A percentile compares a stretch with the other conserved stretches of the same genome.
Evolutionary conservation across 2,113 vertebrate species (phyloP).

Genomic region (Patagioenas fasciata): DNA sequence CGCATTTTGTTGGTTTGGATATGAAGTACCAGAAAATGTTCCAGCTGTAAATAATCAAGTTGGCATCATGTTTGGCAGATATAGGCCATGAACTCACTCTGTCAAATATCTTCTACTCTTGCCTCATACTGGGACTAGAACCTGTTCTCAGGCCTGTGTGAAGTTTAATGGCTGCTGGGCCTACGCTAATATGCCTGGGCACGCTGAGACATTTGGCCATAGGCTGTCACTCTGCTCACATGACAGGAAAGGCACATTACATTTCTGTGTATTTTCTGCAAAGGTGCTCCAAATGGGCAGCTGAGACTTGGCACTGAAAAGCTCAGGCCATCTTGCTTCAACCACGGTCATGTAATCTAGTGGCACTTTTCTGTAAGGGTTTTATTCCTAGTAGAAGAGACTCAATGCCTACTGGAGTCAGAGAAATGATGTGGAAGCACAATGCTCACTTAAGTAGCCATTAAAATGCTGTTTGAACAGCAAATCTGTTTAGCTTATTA

Average conservation of each 20-base stretch:
- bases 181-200: not conserved
- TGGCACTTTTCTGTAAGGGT: not conserved
- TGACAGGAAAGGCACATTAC: not conserved
- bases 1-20: not conserved
- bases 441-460: not conserved
- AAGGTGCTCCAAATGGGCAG: not conserved
- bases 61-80: not conserved
- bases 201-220: not conserved
- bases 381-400: not conserved
- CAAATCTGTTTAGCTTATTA: not conserved
- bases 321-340: not conserved
- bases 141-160: not conserved
- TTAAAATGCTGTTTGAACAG: not conserved
- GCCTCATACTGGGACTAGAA: not conserved
- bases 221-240: not conserved
- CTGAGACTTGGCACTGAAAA: not conserved
- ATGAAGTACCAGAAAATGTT: not conserved
- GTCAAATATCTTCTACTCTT: not conserved
- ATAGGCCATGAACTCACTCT: not conserved
- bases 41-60: not conserved
- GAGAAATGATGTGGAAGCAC: fast-evolving
- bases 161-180: not conserved
- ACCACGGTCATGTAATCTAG: not conserved
- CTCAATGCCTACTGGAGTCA: not conserved
- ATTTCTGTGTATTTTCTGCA: not conserved